Percentiles rank a stretch among this genome's conserved stretches.
phyloP scores from a whole-genome alignment of 2,113 vertebrate species.

The Coturnix japonica region DNA sequence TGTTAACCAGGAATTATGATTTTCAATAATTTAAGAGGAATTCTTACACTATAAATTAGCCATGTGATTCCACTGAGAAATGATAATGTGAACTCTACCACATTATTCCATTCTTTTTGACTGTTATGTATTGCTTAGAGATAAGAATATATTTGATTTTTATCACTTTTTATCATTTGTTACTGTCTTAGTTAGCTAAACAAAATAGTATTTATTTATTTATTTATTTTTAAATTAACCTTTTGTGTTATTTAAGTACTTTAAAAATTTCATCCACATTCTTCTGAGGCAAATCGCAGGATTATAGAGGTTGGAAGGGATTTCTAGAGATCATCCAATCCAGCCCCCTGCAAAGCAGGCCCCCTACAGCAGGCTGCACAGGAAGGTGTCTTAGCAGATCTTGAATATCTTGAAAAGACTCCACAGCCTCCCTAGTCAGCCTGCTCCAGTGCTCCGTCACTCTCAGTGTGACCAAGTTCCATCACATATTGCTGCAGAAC shows the following conservation, averaged over 20 bases:
- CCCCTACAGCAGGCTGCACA: too few species aligned
- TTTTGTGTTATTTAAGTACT: neutral
- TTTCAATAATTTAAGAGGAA: neutral
- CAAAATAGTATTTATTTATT: neutral
- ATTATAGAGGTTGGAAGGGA: too few species aligned
- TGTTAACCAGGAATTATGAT: neutral
- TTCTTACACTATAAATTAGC: neutral
- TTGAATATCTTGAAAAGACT: too few species aligned
- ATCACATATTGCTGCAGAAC: too few species aligned
- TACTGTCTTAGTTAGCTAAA: neutral
- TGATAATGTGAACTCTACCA: neutral
- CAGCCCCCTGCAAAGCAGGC: too few species aligned
- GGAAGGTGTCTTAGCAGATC: too few species aligned
- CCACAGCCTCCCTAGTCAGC: too few species aligned
- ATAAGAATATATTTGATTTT: neutral
- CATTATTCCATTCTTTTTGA: neutral
- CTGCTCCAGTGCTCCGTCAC: too few species aligned
- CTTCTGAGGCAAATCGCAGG: neutral
- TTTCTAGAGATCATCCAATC: too few species aligned
- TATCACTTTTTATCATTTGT: neutral
- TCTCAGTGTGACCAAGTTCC: too few species aligned
- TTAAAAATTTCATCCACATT: neutral
- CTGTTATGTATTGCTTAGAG: neutral
- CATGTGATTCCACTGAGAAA: neutral
- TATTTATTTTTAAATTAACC: neutral